Percentiles rank a stretch among this genome's conserved stretches.
These are phyloP conservation scores for Numenius phaeopus DNA, from an alignment of 2,797 vertebrate species.

Conservation along the genomic window DNA sequence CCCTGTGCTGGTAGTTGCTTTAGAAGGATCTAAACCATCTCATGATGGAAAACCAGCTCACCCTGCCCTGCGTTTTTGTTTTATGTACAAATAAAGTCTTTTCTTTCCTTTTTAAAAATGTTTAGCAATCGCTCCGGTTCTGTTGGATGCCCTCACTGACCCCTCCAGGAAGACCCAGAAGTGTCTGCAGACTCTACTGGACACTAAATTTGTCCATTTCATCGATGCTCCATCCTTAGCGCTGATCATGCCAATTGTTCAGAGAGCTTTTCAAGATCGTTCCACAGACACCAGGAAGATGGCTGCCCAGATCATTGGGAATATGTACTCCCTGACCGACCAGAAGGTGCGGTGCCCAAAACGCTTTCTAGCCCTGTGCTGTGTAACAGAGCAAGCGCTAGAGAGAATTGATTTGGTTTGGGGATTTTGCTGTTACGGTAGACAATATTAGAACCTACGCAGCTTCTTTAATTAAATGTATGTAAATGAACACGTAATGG, in stretches of 20 bases:
- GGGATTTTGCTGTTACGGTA: neutral
- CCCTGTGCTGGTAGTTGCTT: neutral
- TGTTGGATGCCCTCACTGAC: slow-evolving; percentile 96
- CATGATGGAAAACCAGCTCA: neutral
- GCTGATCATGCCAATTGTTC: slow-evolving; percentile 99
- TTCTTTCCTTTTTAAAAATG: neutral
- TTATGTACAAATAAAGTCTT: neutral
- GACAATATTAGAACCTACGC: neutral
- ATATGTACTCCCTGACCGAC: slow-evolving; percentile 99
- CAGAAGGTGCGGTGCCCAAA: slow-evolving; percentile 88
- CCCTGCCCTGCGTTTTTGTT: neutral
- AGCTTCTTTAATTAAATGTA: neutral
- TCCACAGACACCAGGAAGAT: slow-evolving; percentile 99
- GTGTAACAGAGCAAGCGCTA: neutral
- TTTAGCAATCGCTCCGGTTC: slow-evolving; percentile 93
- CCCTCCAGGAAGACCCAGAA: slow-evolving; percentile 94
- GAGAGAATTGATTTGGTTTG: neutral
- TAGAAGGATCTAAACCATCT: neutral
- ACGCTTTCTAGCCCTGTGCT: neutral
- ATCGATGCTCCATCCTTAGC: slow-evolving; percentile 97
- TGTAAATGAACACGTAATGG: neutral
- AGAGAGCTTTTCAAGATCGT: slow-evolving; percentile 97
- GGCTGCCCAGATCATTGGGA: slow-evolving; percentile 99
- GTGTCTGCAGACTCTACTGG: slow-evolving; percentile 95
- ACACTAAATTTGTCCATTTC: slow-evolving; percentile 99